Conservation (phyloP, 30 jellyfish, hydroid and myxozoan genomes). For the Morbakka virulenta region DNA sequence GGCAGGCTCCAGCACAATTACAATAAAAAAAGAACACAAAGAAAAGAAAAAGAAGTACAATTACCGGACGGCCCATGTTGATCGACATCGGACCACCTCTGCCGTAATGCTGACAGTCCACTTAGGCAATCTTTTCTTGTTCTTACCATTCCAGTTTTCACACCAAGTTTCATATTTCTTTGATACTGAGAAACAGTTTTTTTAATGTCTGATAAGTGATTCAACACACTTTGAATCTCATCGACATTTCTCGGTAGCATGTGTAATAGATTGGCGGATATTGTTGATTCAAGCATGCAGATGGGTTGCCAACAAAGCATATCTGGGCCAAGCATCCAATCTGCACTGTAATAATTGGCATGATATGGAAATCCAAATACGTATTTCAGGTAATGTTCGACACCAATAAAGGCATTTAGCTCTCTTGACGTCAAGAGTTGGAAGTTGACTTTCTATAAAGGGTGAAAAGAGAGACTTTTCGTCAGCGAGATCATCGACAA, state of each 20-base stretch:
- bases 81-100: too few species aligned
- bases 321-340: conserved; percentile 93
- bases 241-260: conserved; percentile 55
- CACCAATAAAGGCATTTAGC: conserved; percentile 78
- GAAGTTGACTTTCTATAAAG: conserved; percentile 69
- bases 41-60: too few species aligned
- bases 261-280: conserved; percentile 58
- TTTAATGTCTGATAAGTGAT: conserved; percentile 58
- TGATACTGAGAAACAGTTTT: conserved; percentile 55
- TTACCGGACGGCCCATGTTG: too few species aligned
- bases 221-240: conserved; percentile 53
- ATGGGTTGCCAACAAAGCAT: conserved; percentile 88
- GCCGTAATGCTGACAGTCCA: too few species aligned
- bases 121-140: conserved; percentile 76
- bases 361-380: conserved; percentile 71
- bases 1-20: too few species aligned
- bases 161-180: conserved; percentile 80
- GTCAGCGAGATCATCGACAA: too few species aligned
- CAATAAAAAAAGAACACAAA: too few species aligned
- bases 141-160: conserved; percentile 84
- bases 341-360: conserved; percentile 73
- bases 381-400: conserved; percentile 71
- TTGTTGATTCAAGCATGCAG: conserved; percentile 59
- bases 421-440: conserved; percentile 77
- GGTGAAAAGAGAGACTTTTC: too few species aligned